Evolutionary conservation across 2,888 invertebrate species (phyloP).

Genomic region (Eilema caniola): DNA sequence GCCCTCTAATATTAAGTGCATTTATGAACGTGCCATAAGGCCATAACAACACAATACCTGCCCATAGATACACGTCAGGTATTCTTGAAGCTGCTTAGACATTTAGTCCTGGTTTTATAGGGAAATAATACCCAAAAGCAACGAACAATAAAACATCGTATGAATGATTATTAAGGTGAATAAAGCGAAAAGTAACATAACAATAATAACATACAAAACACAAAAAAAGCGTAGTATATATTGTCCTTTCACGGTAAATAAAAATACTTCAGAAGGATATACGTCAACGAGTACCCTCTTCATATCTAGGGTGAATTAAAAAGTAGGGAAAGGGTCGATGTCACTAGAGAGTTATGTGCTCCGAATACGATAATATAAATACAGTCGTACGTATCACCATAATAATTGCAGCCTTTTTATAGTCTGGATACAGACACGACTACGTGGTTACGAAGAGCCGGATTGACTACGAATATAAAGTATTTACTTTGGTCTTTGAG

Average conservation of each 20-base stretch:
- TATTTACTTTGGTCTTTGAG: not conserved
- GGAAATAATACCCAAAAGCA: not conserved
- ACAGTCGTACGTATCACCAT: not conserved
- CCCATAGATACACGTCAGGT: no score
- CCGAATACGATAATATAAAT: conserved; percentile 19
- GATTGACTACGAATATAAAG: not conserved
- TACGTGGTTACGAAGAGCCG: not conserved
- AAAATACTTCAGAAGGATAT: conserved; percentile 21
- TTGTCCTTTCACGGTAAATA: conserved; percentile 6
- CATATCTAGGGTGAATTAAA: conserved; percentile 46
- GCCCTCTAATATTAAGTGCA: no score
- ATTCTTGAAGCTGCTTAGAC: no score
- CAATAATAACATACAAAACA: not conserved
- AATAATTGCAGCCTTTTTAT: not conserved
- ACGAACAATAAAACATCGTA: not conserved
- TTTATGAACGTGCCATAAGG: no score
- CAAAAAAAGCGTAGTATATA: not conserved
- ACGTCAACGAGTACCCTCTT: conserved; percentile 39
- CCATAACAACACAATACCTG: no score
- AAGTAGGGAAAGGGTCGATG: conserved; percentile 28
- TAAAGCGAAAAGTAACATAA: not conserved
- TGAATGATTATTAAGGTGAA: not conserved
- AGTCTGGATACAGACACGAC: not conserved
- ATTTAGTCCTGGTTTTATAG: no score
- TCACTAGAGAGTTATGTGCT: conserved; percentile 22